Evolutionary conservation across 2,113 vertebrate genomes (phyloP), one percentile per base, ranked within the genome.

Genomic region (Casuarius casuarius): DNA sequence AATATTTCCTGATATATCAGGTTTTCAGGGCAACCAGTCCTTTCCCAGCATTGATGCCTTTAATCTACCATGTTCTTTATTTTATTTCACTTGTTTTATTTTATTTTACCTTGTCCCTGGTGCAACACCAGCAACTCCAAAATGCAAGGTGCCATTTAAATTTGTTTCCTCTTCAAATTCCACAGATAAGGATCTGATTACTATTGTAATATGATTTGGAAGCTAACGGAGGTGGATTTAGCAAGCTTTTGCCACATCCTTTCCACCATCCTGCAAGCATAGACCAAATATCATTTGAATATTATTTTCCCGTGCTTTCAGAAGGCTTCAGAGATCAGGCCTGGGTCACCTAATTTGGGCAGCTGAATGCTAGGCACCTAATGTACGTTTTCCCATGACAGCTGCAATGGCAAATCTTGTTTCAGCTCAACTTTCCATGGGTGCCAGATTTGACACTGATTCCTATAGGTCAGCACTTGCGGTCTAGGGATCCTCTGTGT

Each of bases 101-200:
- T 40, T 38, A 6, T 44, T 79, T 73, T 40, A 5, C n/a, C 19
- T 84, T 77, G 5, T 5, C 5, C 68, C 80, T 54, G 1, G 49
- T 46, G 9, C 26, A 75, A 82, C 3, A 56, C 5, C 8, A 16
- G 3, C 17, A 68, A 22, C 38, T 82, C 38, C 31, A 65, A 84
- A 94, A 51, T 65, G 44, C 38, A 65, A 56, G 8, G 5, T 59
- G 7, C 3, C 7, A 10, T 46, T 77, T 73, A 35, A 52, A 54
- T 81, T 86, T 74, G 6, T 40, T 84, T 75, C 49, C 10, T 38
- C 12, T 71, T 74, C 40, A 46, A 52, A 84, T 4, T 66, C 31
- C 18, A 22, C 4, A 1, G 38, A 2, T 1, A 72, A 59, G 21
- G 9, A 74, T 59, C 42, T 85, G 1, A 0, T n/a, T 67, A 11